Evolutionary conservation across 2,113 vertebrate species (phyloP).

Genomic region (Microcebus jonahi): DNA sequence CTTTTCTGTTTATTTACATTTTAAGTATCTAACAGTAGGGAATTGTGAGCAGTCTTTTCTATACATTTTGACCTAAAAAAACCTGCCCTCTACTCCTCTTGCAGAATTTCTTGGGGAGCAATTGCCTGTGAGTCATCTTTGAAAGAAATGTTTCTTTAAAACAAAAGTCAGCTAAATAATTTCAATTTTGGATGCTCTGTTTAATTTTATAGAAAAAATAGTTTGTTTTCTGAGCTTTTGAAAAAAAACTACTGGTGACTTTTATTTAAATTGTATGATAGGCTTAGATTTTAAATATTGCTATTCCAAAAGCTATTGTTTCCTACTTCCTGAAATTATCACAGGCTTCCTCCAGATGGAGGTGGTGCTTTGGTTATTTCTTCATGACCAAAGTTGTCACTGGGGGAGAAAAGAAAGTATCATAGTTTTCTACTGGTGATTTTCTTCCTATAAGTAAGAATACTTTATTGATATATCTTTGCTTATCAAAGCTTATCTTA

Average conservation of each 20-base stretch:
- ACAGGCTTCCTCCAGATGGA: neutral
- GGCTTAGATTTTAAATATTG: neutral
- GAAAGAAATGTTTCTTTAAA: neutral
- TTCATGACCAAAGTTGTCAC: neutral
- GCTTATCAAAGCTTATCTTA: neutral
- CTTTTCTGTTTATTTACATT: neutral
- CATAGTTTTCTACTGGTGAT: neutral
- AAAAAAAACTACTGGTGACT: neutral
- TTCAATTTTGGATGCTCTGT: neutral
- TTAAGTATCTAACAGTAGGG: neutral
- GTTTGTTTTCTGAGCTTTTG: neutral
- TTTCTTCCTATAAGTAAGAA: neutral
- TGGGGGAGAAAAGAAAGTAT: neutral
- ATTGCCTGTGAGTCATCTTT: neutral
- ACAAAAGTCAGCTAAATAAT: neutral
- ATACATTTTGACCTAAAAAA: neutral
- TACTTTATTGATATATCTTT: neutral
- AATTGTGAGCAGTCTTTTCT: neutral
- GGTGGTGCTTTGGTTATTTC: neutral
- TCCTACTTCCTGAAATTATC: neutral
- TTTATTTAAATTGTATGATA: neutral
- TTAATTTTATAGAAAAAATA: neutral
- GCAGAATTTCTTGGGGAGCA: neutral
- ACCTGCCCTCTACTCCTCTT: neutral
- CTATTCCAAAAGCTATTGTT: neutral